Evolutionary conservation across 2,797 vertebrate genomes (phyloP).

Genomic region (Chelonia mydas): DNA sequence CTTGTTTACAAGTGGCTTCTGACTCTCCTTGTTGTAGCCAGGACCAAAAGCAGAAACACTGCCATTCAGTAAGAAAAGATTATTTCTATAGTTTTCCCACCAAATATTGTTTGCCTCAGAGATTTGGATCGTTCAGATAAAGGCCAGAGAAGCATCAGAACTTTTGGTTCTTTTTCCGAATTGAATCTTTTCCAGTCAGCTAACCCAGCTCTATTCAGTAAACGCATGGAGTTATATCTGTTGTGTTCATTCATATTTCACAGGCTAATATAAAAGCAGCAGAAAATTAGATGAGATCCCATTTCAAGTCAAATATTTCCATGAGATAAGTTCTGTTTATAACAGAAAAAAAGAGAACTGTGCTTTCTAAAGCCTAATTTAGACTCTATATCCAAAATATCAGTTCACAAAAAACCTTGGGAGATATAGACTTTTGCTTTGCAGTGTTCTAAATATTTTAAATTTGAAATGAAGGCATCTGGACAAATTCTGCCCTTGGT

Average conservation of each 20-base stretch:
- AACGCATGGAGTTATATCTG: conserved; percentile 30
- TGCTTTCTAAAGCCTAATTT: conserved; percentile 67
- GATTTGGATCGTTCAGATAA: neutral
- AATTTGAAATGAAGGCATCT: neutral
- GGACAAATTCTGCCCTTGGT: neutral
- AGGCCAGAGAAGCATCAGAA: neutral
- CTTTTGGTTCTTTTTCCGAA: conserved; percentile 3
- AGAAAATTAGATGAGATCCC: conserved; percentile 70
- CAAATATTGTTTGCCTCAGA: neutral
- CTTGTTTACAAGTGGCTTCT: neutral
- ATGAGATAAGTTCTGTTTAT: conserved; percentile 74
- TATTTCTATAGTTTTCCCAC: neutral
- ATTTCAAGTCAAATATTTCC: conserved; percentile 74
- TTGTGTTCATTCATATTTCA: conserved; percentile 56
- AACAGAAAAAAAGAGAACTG: conserved; percentile 10
- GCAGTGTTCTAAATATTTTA: neutral
- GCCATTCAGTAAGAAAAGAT: neutral
- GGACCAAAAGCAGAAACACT: neutral
- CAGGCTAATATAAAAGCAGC: conserved; percentile 68
- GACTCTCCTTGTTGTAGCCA: neutral
- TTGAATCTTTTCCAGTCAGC: conserved; percentile 10
- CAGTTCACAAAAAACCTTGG: conserved; percentile 42
- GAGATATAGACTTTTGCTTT: conserved; percentile 10
- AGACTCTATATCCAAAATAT: conserved; percentile 57
- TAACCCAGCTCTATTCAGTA: conserved; percentile 5